Conservation (phyloP, 2,113 vertebrate species). For the Ovis aries region DNA sequence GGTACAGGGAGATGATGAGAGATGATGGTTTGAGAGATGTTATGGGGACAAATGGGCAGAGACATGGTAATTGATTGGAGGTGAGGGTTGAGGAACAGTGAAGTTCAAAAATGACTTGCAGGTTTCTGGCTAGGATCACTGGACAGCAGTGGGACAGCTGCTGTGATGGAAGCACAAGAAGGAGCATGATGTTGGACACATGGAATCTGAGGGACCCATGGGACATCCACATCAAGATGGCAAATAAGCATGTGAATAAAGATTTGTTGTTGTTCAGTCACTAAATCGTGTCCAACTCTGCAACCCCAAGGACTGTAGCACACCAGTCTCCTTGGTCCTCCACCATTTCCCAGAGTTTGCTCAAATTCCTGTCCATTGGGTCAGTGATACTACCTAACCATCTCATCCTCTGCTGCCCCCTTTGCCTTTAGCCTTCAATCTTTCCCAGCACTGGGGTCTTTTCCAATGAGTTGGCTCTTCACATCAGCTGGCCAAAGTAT, state of each 20-base stretch:
- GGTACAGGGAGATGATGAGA: not conserved
- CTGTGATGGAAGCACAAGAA: not conserved
- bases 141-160: not conserved
- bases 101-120: not conserved
- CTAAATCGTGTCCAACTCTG: not conserved
- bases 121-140: not conserved
- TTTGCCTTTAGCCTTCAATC: not conserved
- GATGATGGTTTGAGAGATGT: not conserved
- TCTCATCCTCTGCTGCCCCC: not conserved
- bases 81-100: not conserved
- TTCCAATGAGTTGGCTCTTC: not conserved
- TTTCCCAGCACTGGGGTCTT: not conserved
- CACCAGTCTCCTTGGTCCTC: not conserved
- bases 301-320: not conserved
- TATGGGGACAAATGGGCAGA: not conserved
- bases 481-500: not conserved
- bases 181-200: not conserved
- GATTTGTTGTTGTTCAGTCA: not conserved
- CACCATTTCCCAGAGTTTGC: not conserved
- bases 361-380: not conserved
- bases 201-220: not conserved
- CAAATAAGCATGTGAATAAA: conserved; percentile 8
- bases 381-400: not conserved
- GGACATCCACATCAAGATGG: not conserved
- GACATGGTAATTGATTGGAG: not conserved